Percentiles rank a stretch among this genome's conserved stretches.
Conservation (phyloP, 2,113 vertebrate species). For the Dryoscopus gambensis region DNA sequence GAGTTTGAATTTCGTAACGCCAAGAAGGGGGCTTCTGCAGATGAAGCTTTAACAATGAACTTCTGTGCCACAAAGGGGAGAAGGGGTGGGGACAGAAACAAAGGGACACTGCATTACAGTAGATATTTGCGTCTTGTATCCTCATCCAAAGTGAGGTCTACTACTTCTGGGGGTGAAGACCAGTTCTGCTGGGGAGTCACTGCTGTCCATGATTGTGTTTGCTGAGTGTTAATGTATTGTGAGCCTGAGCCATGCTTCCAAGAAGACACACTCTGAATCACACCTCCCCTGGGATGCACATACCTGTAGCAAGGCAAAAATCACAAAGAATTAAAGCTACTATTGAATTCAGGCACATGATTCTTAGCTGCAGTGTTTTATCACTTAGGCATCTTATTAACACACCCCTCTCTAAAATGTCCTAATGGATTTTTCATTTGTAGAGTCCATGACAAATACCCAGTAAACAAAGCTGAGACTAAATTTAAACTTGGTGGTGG, state of each 20-base stretch:
- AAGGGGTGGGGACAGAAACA: conserved; percentile 52
- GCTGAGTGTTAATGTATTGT: conserved; percentile 77
- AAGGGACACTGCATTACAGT: conserved; percentile 83
- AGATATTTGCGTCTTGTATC: conserved; percentile 90
- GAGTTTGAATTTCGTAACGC: conserved; percentile 67
- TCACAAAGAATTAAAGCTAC: background rate
- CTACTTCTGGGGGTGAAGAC: conserved; percentile 89
- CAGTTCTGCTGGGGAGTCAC: conserved; percentile 86
- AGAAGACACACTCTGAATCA: conserved; percentile 92
- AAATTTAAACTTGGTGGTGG: background rate
- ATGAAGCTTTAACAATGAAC: conserved; percentile 63
- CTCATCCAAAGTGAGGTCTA: conserved; percentile 95
- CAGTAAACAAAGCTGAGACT: background rate
- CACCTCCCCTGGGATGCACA: conserved; percentile 86
- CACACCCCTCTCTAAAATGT: background rate
- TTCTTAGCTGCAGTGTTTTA: background rate
- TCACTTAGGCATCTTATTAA: background rate
- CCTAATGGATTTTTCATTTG: background rate
- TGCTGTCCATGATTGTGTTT: conserved; percentile 84
- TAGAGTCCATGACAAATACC: background rate
- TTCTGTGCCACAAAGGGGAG: conserved; percentile 57
- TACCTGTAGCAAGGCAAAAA: conserved; percentile 71
- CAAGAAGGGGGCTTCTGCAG: conserved; percentile 58
- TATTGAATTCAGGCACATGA: background rate
- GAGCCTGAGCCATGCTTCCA: conserved; percentile 84